Base-by-base conservation (phyloP, 2,797 vertebrate species). In the Denticeps clupeoides region DNA sequence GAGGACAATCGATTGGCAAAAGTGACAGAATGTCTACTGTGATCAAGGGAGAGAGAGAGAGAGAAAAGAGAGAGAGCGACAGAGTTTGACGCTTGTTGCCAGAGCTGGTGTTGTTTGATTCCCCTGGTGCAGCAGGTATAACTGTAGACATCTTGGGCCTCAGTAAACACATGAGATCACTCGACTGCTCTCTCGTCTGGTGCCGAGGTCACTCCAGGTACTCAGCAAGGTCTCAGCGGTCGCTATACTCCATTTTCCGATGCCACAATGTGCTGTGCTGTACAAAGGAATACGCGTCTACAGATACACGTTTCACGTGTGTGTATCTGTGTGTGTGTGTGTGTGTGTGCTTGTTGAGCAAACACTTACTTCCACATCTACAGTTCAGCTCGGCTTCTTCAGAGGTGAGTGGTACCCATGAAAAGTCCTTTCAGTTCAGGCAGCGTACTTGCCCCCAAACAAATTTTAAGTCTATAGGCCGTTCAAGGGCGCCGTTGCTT, bases 1-100 rank as follows among this genome's bases (percentile, higher is more conserved):
- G 51, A 67, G 50, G 50, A 66, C 68, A 67, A 77, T 71, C 72
- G 69, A 69, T 77, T 60, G 49, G 62, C 56, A 59, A 55, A 56
- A 66, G 69, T 64, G 61, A 70, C 62, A 68, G 38, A 12, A 23
- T 23, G 26, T 61, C 64, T 63, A 61, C 58, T 59, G 52, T 57
- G 65, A 68, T 57, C 54, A 58, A 45, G 47, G 47, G 45, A 45
- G 26, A 50, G 51, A 55, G 49, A 23, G 22, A 3, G 5, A 5
- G 22, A 23, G 22, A 23, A n/a, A 22, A 23, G 22, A 23, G 22
- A 5, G 22, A 25, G 24, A 25, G 24, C 25, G 16, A 38, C 8
- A 11, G 16, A 38, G 35, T 35, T 49, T 61, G 58, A 56, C 63
- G 70, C 47, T 61, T 41, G 33, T 64, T 72, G 59, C 52, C 60